Conservation (phyloP, 1,140 invertebrate species). For the Pseudomyrmex cubaensis region DNA sequence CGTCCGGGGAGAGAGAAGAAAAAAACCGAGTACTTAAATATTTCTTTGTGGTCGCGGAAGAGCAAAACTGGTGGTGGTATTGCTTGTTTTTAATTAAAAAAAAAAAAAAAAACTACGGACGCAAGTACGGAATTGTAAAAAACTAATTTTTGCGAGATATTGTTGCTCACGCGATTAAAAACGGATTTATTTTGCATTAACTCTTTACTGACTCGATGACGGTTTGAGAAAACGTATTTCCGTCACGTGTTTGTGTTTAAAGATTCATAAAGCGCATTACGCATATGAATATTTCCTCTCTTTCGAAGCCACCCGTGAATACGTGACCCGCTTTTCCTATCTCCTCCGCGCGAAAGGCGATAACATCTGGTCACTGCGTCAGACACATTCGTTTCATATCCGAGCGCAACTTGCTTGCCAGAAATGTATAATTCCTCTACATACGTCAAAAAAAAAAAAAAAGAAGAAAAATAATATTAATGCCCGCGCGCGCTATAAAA, state of each 20-base stretch:
- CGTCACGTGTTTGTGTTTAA: background rate
- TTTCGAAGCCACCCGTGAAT: constrained; percentile 30
- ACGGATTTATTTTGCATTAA: background rate
- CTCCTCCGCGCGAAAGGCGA: constrained; percentile 24
- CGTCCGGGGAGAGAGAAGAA: background rate
- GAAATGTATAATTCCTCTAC: constrained; percentile 46
- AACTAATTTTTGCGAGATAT: too few species aligned
- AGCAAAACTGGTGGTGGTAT: background rate
- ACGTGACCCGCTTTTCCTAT: constrained; percentile 57
- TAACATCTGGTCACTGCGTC: constrained; percentile 60
- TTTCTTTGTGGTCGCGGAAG: background rate
- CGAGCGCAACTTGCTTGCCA: constrained; percentile 2
- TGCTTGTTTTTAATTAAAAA: background rate
- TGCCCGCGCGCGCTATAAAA: background rate
- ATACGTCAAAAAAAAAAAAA: too few species aligned
- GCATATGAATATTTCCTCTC: constrained; percentile 65
- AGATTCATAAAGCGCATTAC: constrained; percentile 57
- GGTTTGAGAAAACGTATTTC: constrained; percentile 1
- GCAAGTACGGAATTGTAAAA: too few species aligned
- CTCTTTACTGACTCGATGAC: background rate
- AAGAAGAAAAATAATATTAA: constrained; percentile 38
- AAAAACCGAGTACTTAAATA: background rate
- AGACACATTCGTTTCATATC: constrained; percentile 22
- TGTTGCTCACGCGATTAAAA: too few species aligned
- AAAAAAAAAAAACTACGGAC: too few species aligned